phyloP scores from a whole-genome alignment of 2,797 vertebrate species.

The Cygnus olor region DNA sequence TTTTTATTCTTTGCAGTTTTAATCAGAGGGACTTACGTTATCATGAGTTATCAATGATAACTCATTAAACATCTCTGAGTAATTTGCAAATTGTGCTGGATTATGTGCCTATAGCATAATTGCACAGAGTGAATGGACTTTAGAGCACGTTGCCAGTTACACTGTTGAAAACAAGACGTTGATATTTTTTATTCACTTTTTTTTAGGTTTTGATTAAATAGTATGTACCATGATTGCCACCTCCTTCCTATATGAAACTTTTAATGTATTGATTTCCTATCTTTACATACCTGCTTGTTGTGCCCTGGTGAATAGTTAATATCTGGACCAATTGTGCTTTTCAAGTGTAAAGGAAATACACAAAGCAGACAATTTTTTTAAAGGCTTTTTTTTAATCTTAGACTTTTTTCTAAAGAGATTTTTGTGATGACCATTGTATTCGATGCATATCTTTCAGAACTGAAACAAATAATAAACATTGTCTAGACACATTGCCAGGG shows the following conservation, averaged over 20 bases:
- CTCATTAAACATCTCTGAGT: not conserved
- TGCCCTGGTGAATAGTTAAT: not conserved
- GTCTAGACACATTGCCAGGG: slow-evolving; percentile 67
- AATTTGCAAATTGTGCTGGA: not conserved
- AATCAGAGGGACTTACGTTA: not conserved
- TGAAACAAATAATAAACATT: slow-evolving; percentile 48
- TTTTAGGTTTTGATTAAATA: not conserved
- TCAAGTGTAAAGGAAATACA: not conserved
- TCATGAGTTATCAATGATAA: not conserved
- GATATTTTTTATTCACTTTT: not conserved
- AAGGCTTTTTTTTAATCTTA: not conserved
- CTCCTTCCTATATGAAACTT: not conserved
- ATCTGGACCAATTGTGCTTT: not conserved
- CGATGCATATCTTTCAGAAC: not conserved
- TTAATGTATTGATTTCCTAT: not conserved
- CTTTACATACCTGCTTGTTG: not conserved
- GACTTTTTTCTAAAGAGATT: not conserved
- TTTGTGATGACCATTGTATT: slow-evolving; percentile 19
- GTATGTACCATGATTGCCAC: not conserved
- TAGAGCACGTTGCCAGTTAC: not conserved
- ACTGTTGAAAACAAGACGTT: not conserved
- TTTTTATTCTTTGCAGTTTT: not conserved
- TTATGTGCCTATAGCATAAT: not conserved
- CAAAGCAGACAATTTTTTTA: not conserved
- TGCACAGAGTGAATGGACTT: not conserved